These are phyloP conservation scores for Danaus chrysippus DNA, from an alignment of 2,888 invertebrate species.

Conservation along the genomic window DNA sequence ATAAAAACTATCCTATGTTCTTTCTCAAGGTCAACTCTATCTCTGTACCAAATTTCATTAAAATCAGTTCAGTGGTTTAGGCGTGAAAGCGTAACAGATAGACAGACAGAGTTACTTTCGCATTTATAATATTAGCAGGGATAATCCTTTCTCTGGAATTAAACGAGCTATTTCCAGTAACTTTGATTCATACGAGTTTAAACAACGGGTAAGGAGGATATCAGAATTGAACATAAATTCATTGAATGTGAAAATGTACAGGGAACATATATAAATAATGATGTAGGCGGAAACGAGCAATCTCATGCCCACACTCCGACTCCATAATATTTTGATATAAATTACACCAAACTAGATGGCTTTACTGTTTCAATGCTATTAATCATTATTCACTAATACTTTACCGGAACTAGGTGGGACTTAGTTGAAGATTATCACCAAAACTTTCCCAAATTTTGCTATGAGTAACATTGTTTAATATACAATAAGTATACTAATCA, in stretches of 20 bases:
- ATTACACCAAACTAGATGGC: background rate
- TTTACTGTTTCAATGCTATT: background rate
- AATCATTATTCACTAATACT: background rate
- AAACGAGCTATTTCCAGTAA: too few species aligned
- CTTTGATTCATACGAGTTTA: background rate
- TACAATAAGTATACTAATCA: background rate
- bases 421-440: too few species aligned
- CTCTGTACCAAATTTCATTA: too few species aligned
- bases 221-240: slow-evolving; percentile 20
- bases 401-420: background rate
- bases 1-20: too few species aligned
- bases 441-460: background rate
- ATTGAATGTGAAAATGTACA: slow-evolving; percentile 30
- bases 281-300: slow-evolving; percentile 52
- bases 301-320: slow-evolving; percentile 35
- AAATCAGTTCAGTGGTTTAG: too few species aligned
- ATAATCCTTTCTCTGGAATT: too few species aligned
- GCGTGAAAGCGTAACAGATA: too few species aligned
- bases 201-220: slow-evolving; percentile 6
- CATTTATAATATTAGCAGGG: too few species aligned
- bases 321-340: background rate
- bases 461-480: background rate
- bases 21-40: too few species aligned
- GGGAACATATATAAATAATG: slow-evolving; percentile 30
- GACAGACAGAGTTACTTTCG: too few species aligned